Evolutionary conservation across 2,888 invertebrate genomes (phyloP), one percentile per base, ranked within the genome.

Genomic region (Lasioglossum pauxillum): DNA sequence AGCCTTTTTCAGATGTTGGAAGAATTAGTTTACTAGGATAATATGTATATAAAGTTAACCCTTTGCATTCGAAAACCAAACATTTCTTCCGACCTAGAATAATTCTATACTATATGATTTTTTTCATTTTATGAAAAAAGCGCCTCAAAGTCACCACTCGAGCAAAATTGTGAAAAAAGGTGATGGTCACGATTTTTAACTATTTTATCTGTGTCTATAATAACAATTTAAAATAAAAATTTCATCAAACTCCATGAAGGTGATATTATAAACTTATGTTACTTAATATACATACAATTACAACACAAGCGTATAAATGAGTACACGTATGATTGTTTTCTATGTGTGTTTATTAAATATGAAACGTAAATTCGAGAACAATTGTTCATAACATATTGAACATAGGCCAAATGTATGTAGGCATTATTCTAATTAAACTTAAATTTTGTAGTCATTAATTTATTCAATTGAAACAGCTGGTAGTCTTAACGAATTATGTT

Each of bases 331-430:
- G 31, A 31, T 57, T 44, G 57, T 60, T 78, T 44, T 53, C 67
- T 44, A 31, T 60, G 44, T 57, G 73, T 80, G 57, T 80, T 83
- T 83, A 83, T 83, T 83, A 27, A 71, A 31, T 71, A 72, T 2
- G 53, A 83, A 83, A 75, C 7, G 44, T 53, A 27, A 46, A 27
- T 79, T 72, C 5, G 67, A n/a, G 60, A 72, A 83, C 80, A 77
- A 16, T 67, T 23, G 27, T 71, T n/a, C 16, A 57, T 67, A 64
- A 46, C 41, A n/a, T 41, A 31, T 41, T 41, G 14, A 75, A 41
- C 27, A 35, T 83, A 80, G 76, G 67, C 67, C 83, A 64, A 72
- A 44, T 76, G 69, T 46, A 27, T 74, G 27, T 46, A 19, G 4
- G 71, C 35, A 27, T 53, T 64, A 53, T 31, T 35, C 12, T 49